These are phyloP conservation scores for Colius striatus DNA, from an alignment of 2,113 vertebrate species.

Conservation along the genomic window DNA sequence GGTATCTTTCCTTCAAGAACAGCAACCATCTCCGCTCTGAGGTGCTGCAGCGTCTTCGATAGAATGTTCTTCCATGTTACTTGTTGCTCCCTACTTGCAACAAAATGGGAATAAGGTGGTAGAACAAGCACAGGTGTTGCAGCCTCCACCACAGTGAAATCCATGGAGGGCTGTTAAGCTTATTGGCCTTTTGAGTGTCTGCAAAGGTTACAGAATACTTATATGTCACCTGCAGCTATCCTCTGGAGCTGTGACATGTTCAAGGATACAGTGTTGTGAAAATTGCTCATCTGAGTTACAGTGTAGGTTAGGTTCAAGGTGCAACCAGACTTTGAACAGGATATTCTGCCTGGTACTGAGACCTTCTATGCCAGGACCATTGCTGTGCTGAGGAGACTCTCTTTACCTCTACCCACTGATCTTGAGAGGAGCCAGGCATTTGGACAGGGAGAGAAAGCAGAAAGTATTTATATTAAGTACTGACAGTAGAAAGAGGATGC, in stretches of 20 bases:
- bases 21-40: background rate
- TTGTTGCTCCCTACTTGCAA: background rate
- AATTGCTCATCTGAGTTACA: background rate
- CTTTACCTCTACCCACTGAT: fast-evolving
- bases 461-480: background rate
- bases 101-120: background rate
- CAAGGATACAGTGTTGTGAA: background rate
- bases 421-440: background rate
- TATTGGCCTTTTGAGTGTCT: background rate
- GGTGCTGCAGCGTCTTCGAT: background rate
- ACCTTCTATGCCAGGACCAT: background rate
- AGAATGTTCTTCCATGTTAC: fast-evolving
- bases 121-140: background rate
- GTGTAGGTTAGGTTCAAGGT: background rate
- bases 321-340: background rate
- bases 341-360: background rate
- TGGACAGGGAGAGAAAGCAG: no score
- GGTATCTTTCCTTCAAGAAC: background rate
- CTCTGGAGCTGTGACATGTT: background rate
- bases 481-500: background rate
- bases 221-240: background rate
- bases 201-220: background rate
- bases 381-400: background rate
- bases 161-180: background rate
- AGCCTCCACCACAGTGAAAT: background rate